Evolutionary conservation across 2,797 vertebrate genomes (phyloP), one percentile per base, ranked within the genome.

Genomic region (Lates japonicus): DNA sequence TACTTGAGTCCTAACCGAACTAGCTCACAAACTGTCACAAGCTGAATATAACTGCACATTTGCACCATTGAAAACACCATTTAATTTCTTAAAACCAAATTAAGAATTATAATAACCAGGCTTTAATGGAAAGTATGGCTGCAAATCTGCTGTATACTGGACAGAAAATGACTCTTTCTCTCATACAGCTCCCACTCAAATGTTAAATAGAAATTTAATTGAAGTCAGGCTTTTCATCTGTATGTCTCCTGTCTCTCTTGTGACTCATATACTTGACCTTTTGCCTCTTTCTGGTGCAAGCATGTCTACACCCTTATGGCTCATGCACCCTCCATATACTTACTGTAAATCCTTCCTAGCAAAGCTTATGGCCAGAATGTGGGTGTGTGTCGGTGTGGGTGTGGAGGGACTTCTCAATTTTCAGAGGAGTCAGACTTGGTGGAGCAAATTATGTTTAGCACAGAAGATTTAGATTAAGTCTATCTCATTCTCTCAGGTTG

Each of bases 231-330:
- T 33, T 3, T 70, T 61, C 64, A 44, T 68, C 20, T 74, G 13
- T 9, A 3, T n/a, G 10, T 67, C 60, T 67, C 19, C 13, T 19
- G 19, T 61, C 19, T 33, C 31, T 74, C 46, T 66, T 44, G 35
- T 81, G 75, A 86, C 35, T 81, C 68, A 59, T 39, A 52, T 31
- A 44, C 37, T 52, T 83, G 61, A 81, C 70, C 77, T 59, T 11
- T 60, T 76, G 39, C 78, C 58, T 82, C 29, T 59, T 59, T 60
- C 51, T 62, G 31, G 1, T 62, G 33, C 55, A 78, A 64, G 49
- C 39, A 29, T 66, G 64, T 70, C 68, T 19, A 59, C 74, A 7
- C 84, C 68, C 68, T 71, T 4, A 55, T 68, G 39, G 35, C 74
- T 79, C 35, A 87, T 51, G 59, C 72, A 17, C 51, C 11, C 49